phyloP scores from a whole-genome alignment of 2,888 invertebrate genomes.

The Pseudococcus jackbeardsleyi region DNA sequence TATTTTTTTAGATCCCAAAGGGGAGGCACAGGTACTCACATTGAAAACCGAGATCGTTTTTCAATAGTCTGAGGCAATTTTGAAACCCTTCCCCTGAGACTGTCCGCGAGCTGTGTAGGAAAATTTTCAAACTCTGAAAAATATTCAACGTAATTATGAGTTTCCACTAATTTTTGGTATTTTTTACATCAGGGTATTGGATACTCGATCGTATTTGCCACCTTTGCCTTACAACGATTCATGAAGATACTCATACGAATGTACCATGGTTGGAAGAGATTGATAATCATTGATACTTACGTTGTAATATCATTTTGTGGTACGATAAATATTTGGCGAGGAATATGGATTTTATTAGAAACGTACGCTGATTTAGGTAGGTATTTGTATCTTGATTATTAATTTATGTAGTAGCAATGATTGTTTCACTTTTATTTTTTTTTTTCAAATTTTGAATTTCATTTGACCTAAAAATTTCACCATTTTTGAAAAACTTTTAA shows the following conservation, averaged over 20 bases:
- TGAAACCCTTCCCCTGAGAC: too few relatives aligned
- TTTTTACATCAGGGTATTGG: slow-evolving; percentile 77
- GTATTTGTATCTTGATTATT: background rate
- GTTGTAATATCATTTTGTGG: slow-evolving; percentile 83
- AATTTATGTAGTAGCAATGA: background rate
- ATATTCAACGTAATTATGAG: too few relatives aligned
- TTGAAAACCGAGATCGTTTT: too few relatives aligned
- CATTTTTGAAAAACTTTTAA: too few relatives aligned
- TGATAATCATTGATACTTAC: slow-evolving; percentile 82
- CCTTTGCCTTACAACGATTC: slow-evolving; percentile 82
- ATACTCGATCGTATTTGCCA: slow-evolving; percentile 79
- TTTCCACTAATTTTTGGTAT: background rate
- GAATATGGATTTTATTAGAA: slow-evolving; percentile 86
- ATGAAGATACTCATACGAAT: slow-evolving; percentile 80
- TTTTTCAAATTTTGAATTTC: too few relatives aligned
- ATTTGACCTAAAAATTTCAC: too few relatives aligned
- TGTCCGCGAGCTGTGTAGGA: too few relatives aligned
- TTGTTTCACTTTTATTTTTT: too few relatives aligned
- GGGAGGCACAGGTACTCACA: too few relatives aligned
- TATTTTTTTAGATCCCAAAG: too few relatives aligned
- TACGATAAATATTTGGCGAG: slow-evolving; percentile 90
- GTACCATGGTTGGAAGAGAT: slow-evolving; percentile 77
- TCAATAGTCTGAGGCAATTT: too few relatives aligned
- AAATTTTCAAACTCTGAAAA: too few relatives aligned
- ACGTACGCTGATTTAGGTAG: slow-evolving; percentile 83